phyloP scores from a whole-genome alignment of 2,797 vertebrate species.

The Margarornis squamiger region DNA sequence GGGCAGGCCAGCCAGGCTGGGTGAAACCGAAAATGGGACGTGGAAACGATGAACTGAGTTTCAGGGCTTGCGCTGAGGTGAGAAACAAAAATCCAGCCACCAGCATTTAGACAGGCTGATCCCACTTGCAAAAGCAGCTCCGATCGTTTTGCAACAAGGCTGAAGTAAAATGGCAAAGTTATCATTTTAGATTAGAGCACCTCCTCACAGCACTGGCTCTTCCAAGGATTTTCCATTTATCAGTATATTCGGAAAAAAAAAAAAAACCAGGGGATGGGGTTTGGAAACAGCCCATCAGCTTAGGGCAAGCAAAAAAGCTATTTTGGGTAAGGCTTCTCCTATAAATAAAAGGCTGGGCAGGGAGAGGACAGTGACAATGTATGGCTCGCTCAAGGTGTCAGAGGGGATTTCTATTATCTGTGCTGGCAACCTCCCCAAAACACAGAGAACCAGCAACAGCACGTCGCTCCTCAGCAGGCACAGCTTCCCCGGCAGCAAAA shows the following conservation, averaged over 20 bases:
- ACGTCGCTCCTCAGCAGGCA: not conserved
- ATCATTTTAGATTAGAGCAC: not conserved
- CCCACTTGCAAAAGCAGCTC: not conserved
- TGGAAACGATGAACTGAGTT: not conserved
- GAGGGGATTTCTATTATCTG: not conserved
- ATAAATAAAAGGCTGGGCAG: slow-evolving; percentile 19
- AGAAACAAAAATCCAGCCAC: not conserved
- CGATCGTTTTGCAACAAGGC: not conserved
- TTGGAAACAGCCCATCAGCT: not conserved
- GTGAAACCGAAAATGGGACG: not conserved
- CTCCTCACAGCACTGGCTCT: not conserved
- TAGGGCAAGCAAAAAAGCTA: not conserved
- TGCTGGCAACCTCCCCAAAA: not conserved
- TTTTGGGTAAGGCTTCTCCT: slow-evolving; percentile 22
- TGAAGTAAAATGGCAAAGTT: slow-evolving; percentile 33
- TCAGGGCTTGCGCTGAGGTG: fast-evolving
- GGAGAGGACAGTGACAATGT: not conserved
- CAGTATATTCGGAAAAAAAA: not conserved
- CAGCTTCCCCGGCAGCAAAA: not conserved
- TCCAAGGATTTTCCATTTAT: not conserved
- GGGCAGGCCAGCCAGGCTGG: not conserved
- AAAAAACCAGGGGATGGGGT: too few relatives aligned
- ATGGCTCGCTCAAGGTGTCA: not conserved
- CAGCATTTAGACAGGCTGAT: not conserved
- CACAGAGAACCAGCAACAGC: not conserved